Evolutionary conservation across 2,113 vertebrate genomes (phyloP).

Genomic region (Acanthisitta chloris): DNA sequence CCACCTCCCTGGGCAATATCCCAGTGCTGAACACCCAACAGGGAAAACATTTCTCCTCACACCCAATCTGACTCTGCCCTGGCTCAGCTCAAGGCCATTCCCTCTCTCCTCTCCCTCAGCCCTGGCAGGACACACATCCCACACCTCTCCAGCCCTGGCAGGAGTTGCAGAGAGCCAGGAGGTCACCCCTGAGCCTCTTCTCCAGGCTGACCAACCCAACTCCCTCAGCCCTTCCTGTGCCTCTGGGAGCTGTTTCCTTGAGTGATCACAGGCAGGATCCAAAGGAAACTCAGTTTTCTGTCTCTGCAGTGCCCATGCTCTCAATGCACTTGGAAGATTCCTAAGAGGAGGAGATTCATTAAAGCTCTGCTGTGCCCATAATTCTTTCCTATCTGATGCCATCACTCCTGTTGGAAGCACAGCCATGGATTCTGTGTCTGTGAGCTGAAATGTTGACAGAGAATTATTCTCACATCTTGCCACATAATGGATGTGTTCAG

Average conservation of each 20-base stretch:
- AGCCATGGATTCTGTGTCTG: background rate
- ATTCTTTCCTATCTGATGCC: background rate
- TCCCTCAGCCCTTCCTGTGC: background rate
- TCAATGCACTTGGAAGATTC: background rate
- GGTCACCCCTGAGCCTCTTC: too few species aligned
- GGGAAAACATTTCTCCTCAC: too few species aligned
- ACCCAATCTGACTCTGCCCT: too few species aligned
- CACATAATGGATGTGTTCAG: constrained; percentile 14
- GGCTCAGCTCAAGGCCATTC: too few species aligned
- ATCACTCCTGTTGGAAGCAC: background rate
- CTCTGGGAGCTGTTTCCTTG: accelerated
- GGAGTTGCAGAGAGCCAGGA: too few species aligned
- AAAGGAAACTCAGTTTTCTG: background rate
- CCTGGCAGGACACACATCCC: too few species aligned
- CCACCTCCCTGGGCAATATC: too few species aligned
- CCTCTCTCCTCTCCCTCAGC: too few species aligned
- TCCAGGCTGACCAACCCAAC: too few species aligned
- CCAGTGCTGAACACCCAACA: too few species aligned
- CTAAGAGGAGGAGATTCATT: background rate
- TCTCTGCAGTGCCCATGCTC: background rate
- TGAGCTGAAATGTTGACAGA: constrained; percentile 33
- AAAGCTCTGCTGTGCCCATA: background rate
- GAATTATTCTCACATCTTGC: constrained; percentile 25
- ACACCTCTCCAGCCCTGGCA: too few species aligned
- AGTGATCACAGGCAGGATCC: background rate